Percentiles rank a stretch among this genome's conserved stretches.
Evolutionary conservation across 2,888 invertebrate species (phyloP).

Genomic region (Strigamia maritima): DNA sequence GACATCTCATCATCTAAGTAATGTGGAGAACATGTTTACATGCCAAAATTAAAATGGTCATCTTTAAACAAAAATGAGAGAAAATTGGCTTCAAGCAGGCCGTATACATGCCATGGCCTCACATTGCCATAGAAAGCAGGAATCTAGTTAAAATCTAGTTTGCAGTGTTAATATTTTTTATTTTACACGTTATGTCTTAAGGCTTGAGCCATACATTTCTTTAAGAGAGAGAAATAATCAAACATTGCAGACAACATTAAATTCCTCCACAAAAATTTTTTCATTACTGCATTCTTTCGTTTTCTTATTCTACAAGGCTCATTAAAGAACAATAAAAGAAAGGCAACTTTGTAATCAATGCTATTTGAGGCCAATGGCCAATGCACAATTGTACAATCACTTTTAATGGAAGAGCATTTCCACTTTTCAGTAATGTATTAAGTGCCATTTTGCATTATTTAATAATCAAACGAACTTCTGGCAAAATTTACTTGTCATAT

Average conservation of each 20-base stretch:
- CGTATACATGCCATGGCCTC: too few relatives aligned
- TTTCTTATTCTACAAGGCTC: background rate
- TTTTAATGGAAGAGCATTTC: background rate
- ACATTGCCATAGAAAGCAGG: too few relatives aligned
- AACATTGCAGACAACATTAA: background rate
- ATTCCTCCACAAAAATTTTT: background rate
- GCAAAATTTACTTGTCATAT: too few relatives aligned
- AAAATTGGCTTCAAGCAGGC: too few relatives aligned
- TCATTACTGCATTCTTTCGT: background rate
- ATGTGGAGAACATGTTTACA: too few relatives aligned
- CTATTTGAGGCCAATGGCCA: background rate
- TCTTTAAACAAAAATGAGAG: too few relatives aligned
- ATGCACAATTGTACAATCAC: background rate
- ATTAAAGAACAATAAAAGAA: background rate
- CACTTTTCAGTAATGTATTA: background rate
- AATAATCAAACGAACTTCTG: background rate
- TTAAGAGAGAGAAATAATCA: background rate
- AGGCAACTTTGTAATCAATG: background rate
- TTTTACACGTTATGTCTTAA: too few relatives aligned
- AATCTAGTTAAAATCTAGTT: too few relatives aligned
- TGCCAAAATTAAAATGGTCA: too few relatives aligned
- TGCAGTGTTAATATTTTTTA: too few relatives aligned
- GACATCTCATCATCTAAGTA: too few relatives aligned
- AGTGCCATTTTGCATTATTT: background rate
- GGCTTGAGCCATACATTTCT: too few relatives aligned